Conservation (phyloP, 2,888 invertebrate species). For the Drosophila acutilabella region DNA sequence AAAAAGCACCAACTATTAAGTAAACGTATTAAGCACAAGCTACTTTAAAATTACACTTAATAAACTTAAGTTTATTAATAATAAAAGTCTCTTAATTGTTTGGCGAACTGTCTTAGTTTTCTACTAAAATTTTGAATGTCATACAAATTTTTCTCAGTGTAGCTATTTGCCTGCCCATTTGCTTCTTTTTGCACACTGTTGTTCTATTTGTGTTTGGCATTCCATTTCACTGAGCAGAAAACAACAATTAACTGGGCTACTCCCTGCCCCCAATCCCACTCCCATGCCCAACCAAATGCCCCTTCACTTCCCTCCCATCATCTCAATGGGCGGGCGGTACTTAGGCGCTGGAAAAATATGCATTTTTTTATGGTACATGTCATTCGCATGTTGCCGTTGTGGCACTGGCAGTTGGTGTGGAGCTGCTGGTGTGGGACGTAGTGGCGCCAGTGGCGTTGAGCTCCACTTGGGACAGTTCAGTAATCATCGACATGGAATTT, state of each 20-base stretch:
- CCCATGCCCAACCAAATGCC: neutral
- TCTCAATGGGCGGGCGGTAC: conserved; percentile 40
- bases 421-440: conserved; percentile 5
- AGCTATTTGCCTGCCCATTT: conserved; percentile 20
- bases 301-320: neutral
- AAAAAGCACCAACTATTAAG: neutral
- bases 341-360: conserved; percentile 38
- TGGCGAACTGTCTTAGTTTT: no score
- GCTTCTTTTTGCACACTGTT: conserved; percentile 75
- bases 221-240: conserved; percentile 61
- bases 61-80: no score
- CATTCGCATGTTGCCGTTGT: conserved; percentile 31
- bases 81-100: no score
- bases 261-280: neutral
- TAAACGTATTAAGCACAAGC: no score
- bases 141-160: neutral
- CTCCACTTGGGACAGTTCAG: conserved; percentile 39
- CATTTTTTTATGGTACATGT: conserved; percentile 62
- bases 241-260: conserved; percentile 56
- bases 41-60: no score
- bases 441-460: conserved; percentile 44
- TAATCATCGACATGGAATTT: conserved; percentile 47
- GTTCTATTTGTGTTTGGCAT: conserved; percentile 73
- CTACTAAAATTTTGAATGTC: no score
- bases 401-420: conserved; percentile 2